Conservation (phyloP, 1,140 invertebrate genomes). For the Diachasmimorpha longicaudata region DNA sequence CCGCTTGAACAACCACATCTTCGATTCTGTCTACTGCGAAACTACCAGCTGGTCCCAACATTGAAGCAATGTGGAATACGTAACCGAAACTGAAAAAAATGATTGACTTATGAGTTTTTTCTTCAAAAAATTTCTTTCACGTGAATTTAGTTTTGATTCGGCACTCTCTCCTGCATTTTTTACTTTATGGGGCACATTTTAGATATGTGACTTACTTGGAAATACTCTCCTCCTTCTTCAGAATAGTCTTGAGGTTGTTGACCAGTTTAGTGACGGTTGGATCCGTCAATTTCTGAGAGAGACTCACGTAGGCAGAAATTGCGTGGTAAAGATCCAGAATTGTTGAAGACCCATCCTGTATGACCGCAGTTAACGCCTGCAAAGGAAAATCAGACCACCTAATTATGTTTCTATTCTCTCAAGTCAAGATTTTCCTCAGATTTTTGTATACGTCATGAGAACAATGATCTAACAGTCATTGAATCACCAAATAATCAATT, state of each 20-base stretch:
- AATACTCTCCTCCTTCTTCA: slow-evolving; percentile 81
- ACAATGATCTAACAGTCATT: no score
- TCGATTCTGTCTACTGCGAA: slow-evolving; percentile 84
- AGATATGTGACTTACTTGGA: slow-evolving; percentile 65
- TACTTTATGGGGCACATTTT: not conserved
- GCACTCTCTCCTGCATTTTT: no score
- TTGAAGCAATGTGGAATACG: slow-evolving; percentile 80
- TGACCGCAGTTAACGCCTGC: slow-evolving; percentile 49
- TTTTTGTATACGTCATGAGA: no score
- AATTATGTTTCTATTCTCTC: no score
- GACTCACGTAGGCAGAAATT: slow-evolving; percentile 47
- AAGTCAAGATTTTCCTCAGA: no score
- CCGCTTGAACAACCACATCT: slow-evolving; percentile 91
- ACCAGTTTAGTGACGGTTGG: slow-evolving; percentile 66
- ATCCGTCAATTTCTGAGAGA: slow-evolving; percentile 56
- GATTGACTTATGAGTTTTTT: slow-evolving; percentile 12
- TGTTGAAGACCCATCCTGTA: slow-evolving; percentile 60
- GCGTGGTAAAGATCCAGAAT: slow-evolving; percentile 61
- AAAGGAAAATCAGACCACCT: no score
- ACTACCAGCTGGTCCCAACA: slow-evolving; percentile 67
- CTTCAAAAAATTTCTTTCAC: not conserved
- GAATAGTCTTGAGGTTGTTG: slow-evolving; percentile 70
- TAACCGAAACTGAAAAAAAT: slow-evolving; percentile 75
- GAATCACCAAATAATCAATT: no score
- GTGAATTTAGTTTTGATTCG: no score